Base-by-base conservation (phyloP, 2,113 vertebrate species). In the Seriola aureovittata region DNA sequence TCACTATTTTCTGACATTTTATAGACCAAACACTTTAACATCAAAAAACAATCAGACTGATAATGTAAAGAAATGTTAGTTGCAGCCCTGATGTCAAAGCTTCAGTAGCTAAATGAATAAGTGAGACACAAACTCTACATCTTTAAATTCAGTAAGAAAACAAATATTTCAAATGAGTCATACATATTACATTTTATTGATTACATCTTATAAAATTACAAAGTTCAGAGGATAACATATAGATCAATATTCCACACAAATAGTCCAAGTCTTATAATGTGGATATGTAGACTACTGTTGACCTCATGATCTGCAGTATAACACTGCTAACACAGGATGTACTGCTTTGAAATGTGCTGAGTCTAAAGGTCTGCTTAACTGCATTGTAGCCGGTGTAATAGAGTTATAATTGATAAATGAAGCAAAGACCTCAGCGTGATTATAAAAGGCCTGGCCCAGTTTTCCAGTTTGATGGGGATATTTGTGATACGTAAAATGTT, bases 381-480 rank as follows among this genome's bases (percentile, higher is more conserved):
- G 40, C 29, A 50, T 36, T 23, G 12, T 7, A 32, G 9, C 1
- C 10, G 54, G 19, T n/a, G 5, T 67, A 16, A 55, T 7, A 79
- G 23, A 36, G 42, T 17, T 52, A 6, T 48, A 46, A 46, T 17
- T 58, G 36, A 59, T 65, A 42, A 42, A 62, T 29, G 59, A 70
- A 23, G 29, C 42, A 62, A 50, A 70, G 9, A 63, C 17, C 23
- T 57, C 19, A n/a, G 52, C 38, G 8, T 48, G n/a, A 66, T 75
- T 75, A 75, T 19, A 59, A 23, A 60, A 50, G 52, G 34, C 9
- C 42, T 4, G n/a, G 36, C 9, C 32, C 65, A 67, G 54, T 78
- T 69, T 74, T 57, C 44, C 42, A 69, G 52, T 58, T 70, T 67
- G 52, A 75, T 78, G 73, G 21, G 19, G 55, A 38, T 68, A 59